Percentiles rank a stretch among this genome's conserved stretches.
Conservation (phyloP, 2,113 vertebrate genomes). For the Solea senegalensis region DNA sequence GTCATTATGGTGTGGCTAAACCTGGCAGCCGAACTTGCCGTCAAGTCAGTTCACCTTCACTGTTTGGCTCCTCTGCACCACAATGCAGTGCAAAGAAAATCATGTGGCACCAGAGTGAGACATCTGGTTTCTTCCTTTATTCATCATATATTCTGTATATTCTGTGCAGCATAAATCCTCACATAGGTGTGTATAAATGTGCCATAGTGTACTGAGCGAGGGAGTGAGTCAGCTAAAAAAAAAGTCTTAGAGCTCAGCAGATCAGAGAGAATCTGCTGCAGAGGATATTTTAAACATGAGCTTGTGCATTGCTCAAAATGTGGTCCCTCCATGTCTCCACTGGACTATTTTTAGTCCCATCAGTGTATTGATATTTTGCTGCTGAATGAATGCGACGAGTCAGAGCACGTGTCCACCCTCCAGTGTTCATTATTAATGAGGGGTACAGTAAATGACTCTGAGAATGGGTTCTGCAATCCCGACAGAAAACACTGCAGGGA, state of each 20-base stretch:
- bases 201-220: neutral
- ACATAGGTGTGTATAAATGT: neutral
- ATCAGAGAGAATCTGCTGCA: conserved; percentile 19
- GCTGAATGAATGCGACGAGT: conserved; percentile 8
- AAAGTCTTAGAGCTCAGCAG: conserved; percentile 22
- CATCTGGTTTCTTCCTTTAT: conserved; percentile 23
- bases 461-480: too few relatives aligned
- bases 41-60: conserved; percentile 24
- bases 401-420: conserved; percentile 6
- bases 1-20: conserved; percentile 28
- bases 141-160: neutral
- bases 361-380: conserved; percentile 23
- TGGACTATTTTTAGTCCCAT: conserved; percentile 20
- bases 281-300: conserved; percentile 63
- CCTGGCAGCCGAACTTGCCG: conserved; percentile 50
- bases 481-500: too few relatives aligned
- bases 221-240: conserved; percentile 51
- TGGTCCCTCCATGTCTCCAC: conserved; percentile 28
- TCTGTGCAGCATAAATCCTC: neutral
- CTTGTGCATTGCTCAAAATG: conserved; percentile 26
- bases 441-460: conserved; percentile 39
- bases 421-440: conserved; percentile 45
- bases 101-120: conserved; percentile 1
- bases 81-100: neutral
- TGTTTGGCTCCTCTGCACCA: conserved; percentile 36